A percentile compares a stretch with the other conserved stretches of the same genome.
Conservation (phyloP, 2,113 vertebrate genomes). For the Oryzias celebensis region DNA sequence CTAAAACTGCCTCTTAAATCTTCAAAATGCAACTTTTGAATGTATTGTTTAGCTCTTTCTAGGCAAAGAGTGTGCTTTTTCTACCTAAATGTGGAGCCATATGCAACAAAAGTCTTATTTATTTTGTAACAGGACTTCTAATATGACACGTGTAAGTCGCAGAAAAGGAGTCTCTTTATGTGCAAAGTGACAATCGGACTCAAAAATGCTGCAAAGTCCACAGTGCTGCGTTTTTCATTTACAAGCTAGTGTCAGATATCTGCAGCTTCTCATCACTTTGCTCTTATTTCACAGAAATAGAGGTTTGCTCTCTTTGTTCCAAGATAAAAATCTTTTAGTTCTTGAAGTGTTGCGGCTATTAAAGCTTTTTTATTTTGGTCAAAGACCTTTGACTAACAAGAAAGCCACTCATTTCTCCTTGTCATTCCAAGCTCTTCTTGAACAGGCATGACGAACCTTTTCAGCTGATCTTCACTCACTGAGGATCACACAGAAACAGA, state of each 20-base stretch:
- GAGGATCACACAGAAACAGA: constrained; percentile 7
- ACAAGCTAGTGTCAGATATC: constrained; percentile 50
- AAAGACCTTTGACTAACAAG: not conserved
- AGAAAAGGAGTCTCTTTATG: not conserved
- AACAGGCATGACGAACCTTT: constrained; percentile 3
- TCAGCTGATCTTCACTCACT: not conserved
- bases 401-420: constrained; percentile 1
- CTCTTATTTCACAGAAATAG: constrained; percentile 3
- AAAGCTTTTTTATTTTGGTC: not conserved
- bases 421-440: not conserved
- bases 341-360: not conserved
- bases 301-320: not conserved
- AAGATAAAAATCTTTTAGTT: not conserved
- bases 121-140: constrained; percentile 8
- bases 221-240: constrained; percentile 35
- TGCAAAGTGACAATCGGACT: constrained; percentile 41
- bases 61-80: constrained; percentile 2
- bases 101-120: not conserved
- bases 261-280: constrained; percentile 13
- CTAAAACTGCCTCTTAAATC: constrained; percentile 34
- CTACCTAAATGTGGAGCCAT: constrained; percentile 8
- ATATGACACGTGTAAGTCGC: not conserved
- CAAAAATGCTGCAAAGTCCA: constrained; percentile 28
- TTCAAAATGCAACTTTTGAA: constrained; percentile 8
- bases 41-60: not conserved